Conservation (phyloP, 2,888 invertebrate genomes). For the Ophion slaviceki region DNA sequence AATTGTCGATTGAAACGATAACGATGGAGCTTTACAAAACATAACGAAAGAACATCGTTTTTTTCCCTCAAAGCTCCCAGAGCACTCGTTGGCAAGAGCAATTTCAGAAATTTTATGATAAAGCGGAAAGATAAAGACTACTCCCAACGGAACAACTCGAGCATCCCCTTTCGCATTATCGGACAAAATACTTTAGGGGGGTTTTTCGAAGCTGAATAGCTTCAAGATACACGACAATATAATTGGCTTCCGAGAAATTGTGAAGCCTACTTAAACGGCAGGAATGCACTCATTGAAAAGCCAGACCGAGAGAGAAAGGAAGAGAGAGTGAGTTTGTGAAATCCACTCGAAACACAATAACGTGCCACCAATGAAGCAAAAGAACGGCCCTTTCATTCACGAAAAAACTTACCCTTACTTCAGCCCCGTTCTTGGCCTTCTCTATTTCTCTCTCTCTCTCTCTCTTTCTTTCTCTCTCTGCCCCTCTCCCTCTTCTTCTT, state of each 20-base stretch:
- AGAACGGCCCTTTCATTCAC: slow-evolving; percentile 69
- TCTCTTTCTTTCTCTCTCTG: background rate
- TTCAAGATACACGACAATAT: slow-evolving; percentile 66
- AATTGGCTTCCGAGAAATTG: slow-evolving; percentile 71
- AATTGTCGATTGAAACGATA: background rate
- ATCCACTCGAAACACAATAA: slow-evolving; percentile 75
- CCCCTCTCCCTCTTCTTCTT: too few relatives aligned
- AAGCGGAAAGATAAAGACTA: slow-evolving; percentile 34
- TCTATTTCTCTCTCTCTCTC: background rate
- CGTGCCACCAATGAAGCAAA: slow-evolving; percentile 72
- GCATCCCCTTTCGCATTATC: slow-evolving; percentile 50
- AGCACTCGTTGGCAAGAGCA: background rate
- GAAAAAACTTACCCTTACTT: slow-evolving; percentile 46
- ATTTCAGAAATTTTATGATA: slow-evolving; percentile 27
- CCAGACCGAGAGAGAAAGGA: slow-evolving; percentile 26
- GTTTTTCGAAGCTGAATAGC: slow-evolving; percentile 65
- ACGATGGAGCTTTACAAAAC: background rate
- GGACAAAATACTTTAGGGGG: slow-evolving; percentile 27
- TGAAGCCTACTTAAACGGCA: slow-evolving; percentile 49
- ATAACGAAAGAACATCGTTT: slow-evolving; percentile 2
- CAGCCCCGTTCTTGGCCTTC: slow-evolving; percentile 3
- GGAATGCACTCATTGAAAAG: slow-evolving; percentile 55
- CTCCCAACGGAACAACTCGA: slow-evolving; percentile 54
- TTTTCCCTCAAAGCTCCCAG: background rate
- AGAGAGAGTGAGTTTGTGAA: slow-evolving; percentile 38